phyloP scores from a whole-genome alignment of 2,797 vertebrate genomes.

The Monodelphis domestica region DNA sequence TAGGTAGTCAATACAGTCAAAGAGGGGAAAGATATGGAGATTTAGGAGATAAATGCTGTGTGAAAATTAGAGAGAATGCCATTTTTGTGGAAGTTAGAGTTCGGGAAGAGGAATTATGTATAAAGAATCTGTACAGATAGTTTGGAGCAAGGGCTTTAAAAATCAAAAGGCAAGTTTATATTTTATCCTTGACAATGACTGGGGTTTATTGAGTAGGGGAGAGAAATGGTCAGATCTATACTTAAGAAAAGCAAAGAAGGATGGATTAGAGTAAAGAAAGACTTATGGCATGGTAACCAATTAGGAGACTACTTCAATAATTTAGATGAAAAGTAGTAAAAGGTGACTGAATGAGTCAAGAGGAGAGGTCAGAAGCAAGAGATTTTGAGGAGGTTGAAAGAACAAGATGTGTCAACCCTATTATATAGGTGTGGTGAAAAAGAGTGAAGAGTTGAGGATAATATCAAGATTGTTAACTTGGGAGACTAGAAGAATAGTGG shows the following conservation, averaged over 20 bases:
- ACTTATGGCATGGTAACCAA: neutral
- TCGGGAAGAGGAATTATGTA: neutral
- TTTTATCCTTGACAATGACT: neutral
- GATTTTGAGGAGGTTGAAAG: neutral
- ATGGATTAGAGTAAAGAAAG: neutral
- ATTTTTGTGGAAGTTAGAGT: neutral
- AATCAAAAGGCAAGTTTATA: neutral
- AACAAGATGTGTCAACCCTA: neutral
- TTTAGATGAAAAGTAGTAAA: neutral
- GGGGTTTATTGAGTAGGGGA: neutral
- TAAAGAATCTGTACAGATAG: neutral
- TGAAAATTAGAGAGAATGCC: neutral
- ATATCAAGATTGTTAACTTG: neutral
- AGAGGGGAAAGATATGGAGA: neutral
- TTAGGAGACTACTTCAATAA: neutral
- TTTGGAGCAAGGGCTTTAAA: neutral
- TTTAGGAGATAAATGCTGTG: neutral
- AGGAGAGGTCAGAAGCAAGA: neutral
- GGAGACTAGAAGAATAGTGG: neutral
- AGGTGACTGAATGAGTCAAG: neutral
- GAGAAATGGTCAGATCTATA: neutral
- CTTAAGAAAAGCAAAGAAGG: neutral
- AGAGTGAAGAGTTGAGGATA: neutral
- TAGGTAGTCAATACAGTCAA: neutral
- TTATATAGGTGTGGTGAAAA: neutral